phyloP scores from a whole-genome alignment of 2,113 vertebrate genomes.

The Barnardius zonarius region DNA sequence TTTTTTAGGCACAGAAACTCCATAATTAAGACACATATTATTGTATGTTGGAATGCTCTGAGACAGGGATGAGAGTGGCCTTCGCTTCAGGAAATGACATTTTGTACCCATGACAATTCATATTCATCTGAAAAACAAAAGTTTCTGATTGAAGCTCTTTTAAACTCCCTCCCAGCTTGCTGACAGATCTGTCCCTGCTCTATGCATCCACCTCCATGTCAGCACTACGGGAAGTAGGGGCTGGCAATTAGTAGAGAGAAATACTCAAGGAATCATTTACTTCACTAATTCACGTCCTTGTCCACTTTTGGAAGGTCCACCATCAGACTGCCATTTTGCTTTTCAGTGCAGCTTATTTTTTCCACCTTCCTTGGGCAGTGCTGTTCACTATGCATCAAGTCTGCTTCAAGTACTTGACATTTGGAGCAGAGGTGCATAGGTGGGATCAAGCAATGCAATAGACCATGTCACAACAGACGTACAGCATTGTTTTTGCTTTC shows the following conservation, averaged over 20 bases:
- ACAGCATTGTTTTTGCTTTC: not conserved
- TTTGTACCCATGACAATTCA: constrained; percentile 19
- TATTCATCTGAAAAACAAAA: constrained; percentile 38
- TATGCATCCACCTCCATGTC: not conserved
- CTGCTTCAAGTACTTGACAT: not conserved
- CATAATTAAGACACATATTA: constrained; percentile 50
- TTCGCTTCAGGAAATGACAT: constrained; percentile 42
- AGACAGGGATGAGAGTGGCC: constrained; percentile 13
- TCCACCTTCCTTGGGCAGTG: not conserved
- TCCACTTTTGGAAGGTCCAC: not conserved
- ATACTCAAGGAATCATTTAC: constrained; percentile 3
- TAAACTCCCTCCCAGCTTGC: not conserved
- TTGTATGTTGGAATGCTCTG: not conserved
- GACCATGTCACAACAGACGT: not conserved
- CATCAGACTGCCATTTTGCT: not conserved
- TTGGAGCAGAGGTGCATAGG: not conserved
- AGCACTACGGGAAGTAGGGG: not conserved
- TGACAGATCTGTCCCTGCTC: not conserved
- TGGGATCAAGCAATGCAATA: not conserved
- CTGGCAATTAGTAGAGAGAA: not conserved
- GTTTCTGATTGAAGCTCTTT: constrained; percentile 12
- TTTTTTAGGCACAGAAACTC: constrained; percentile 17
- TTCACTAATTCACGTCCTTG: not conserved
- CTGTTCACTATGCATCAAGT: not conserved
- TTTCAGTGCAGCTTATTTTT: not conserved